phyloP scores from a whole-genome alignment of 1,140 invertebrate species.

The Trachymyrmex cornetzi region DNA sequence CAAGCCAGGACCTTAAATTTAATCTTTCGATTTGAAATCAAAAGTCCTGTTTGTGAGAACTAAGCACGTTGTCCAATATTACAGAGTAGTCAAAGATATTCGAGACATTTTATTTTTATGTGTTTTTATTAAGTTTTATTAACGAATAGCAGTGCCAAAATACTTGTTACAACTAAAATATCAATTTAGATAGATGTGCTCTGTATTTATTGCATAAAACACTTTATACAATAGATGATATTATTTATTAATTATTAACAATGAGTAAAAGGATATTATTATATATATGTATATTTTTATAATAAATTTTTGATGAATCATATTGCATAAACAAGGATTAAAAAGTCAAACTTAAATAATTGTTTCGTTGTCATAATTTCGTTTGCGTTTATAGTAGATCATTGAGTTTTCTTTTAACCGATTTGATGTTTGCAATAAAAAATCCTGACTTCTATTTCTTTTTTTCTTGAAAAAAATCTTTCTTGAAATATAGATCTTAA shows the following conservation, averaged over 20 bases:
- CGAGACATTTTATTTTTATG: not conserved
- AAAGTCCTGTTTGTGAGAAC: not conserved
- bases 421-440: not conserved
- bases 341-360: conserved; percentile 5
- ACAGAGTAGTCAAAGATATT: not conserved
- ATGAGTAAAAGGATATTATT: not conserved
- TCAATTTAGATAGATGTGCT: not conserved
- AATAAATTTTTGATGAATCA: not conserved
- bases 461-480: not conserved
- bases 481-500: not conserved
- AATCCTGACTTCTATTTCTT: not conserved
- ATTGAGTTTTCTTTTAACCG: not conserved
- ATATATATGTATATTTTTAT: not conserved
- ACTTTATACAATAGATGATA: not conserved
- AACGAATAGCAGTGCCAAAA: not conserved
- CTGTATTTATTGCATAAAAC: not conserved
- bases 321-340: not conserved
- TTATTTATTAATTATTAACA: not conserved
- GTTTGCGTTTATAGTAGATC: not conserved
- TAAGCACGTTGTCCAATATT: conserved; percentile 7
- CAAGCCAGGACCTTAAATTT: conserved; percentile 51
- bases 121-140: conserved; percentile 26
- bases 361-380: not conserved
- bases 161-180: not conserved
- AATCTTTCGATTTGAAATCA: conserved; percentile 50